These are phyloP conservation scores for Chauna torquata DNA, from an alignment of 2,113 vertebrate genomes.

Conservation along the genomic window DNA sequence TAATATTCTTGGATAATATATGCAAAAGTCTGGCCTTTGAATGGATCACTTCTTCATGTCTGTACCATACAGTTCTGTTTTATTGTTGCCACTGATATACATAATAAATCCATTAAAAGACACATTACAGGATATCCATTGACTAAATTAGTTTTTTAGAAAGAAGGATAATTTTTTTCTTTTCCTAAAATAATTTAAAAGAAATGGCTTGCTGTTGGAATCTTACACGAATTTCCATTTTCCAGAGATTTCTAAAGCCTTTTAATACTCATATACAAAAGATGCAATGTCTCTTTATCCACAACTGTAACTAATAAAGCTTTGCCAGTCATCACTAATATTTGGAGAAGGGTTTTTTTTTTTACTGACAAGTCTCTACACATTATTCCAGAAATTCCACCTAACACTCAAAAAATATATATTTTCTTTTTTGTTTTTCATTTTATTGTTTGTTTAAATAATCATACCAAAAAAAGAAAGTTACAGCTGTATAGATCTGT, in stretches of 20 bases:
- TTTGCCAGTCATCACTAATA: neutral
- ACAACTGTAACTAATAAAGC: neutral
- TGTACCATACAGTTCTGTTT: neutral
- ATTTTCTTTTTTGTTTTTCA: no score
- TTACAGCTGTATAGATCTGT: neutral
- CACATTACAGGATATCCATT: neutral
- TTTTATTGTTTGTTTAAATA: neutral
- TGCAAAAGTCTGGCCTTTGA: neutral
- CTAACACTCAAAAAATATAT: neutral
- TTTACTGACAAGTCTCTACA: neutral
- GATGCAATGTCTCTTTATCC: neutral
- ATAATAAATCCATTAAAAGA: neutral
- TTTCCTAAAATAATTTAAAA: neutral
- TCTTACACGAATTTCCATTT: neutral
- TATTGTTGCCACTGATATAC: neutral
- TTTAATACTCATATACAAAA: neutral
- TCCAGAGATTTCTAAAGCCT: neutral
- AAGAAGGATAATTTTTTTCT: neutral
- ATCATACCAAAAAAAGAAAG: neutral
- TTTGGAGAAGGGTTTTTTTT: neutral
- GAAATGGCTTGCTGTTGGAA: neutral
- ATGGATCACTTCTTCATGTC: neutral
- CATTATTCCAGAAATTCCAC: neutral
- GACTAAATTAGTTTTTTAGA: neutral
- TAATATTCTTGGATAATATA: neutral